Evolutionary conservation across 1,140 invertebrate species (phyloP).

Genomic region (Melanaphis sacchari): DNA sequence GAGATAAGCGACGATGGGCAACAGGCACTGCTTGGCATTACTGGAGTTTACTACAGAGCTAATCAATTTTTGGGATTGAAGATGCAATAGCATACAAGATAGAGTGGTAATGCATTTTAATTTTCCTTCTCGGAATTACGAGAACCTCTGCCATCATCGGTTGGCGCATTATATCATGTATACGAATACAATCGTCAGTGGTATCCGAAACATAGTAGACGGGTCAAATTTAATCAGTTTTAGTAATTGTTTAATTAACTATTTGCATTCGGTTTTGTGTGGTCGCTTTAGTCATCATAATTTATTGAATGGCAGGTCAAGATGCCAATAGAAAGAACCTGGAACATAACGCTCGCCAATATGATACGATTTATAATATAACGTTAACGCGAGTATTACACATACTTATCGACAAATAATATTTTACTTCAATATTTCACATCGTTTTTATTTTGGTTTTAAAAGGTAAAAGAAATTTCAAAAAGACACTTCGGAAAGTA

Average conservation of each 20-base stretch:
- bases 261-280: background rate
- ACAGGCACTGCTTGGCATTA: background rate
- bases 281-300: background rate
- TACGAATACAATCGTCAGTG: background rate
- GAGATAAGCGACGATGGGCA: background rate
- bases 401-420: background rate
- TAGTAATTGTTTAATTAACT: background rate
- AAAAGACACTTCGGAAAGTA: background rate
- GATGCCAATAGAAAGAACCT: background rate
- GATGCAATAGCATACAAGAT: background rate
- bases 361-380: background rate
- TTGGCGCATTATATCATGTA: background rate
- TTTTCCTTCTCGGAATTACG: background rate
- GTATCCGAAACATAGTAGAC: background rate
- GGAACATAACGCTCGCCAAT: background rate
- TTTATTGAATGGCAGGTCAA: background rate
- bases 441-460: background rate
- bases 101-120: background rate
- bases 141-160: background rate
- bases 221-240: slow-evolving; percentile 12
- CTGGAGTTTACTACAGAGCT: background rate
- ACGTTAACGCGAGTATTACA: background rate
- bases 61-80: background rate
- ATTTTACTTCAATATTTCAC: background rate
- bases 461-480: background rate